These are phyloP conservation scores for Amiota communis DNA, from an alignment of 2,888 invertebrate species.

Conservation along the genomic window DNA sequence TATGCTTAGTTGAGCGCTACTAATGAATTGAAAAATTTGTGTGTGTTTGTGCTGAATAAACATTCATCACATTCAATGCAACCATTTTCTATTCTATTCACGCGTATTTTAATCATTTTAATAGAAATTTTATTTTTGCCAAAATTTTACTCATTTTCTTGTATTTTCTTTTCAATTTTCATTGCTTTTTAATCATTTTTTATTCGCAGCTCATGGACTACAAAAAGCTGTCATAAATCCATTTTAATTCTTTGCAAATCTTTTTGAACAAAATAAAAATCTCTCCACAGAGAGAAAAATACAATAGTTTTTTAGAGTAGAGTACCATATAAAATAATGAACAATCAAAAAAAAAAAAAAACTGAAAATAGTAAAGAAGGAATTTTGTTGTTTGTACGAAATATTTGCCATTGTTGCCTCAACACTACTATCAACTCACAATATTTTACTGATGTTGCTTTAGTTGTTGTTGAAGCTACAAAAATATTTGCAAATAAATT, in stretches of 20 bases:
- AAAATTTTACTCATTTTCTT: not conserved
- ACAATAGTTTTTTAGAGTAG: too few species aligned
- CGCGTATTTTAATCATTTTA: not conserved
- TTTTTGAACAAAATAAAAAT: not conserved
- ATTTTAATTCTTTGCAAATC: constrained; percentile 17
- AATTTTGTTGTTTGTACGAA: too few species aligned
- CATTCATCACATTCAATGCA: too few species aligned
- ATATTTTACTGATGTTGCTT: not conserved
- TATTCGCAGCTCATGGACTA: too few species aligned
- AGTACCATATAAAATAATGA: too few species aligned
- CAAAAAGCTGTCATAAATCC: constrained; percentile 12
- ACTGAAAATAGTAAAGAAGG: too few species aligned
- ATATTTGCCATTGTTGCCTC: too few species aligned
- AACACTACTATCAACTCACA: too few species aligned
- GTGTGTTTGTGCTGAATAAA: too few species aligned
- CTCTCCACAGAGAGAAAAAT: not conserved
- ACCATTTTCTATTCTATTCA: too few species aligned
- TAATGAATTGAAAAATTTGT: not conserved
- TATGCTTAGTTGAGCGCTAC: not conserved
- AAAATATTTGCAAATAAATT: constrained; percentile 64
- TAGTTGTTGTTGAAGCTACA: constrained; percentile 52
- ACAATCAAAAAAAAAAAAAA: too few species aligned
- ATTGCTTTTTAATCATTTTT: not conserved
- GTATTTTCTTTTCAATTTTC: not conserved
- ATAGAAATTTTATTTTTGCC: constrained; percentile 7